These are phyloP conservation scores for Hirtodrosophila alboralis DNA, from an alignment of 2,888 invertebrate genomes.

Conservation along the genomic window DNA sequence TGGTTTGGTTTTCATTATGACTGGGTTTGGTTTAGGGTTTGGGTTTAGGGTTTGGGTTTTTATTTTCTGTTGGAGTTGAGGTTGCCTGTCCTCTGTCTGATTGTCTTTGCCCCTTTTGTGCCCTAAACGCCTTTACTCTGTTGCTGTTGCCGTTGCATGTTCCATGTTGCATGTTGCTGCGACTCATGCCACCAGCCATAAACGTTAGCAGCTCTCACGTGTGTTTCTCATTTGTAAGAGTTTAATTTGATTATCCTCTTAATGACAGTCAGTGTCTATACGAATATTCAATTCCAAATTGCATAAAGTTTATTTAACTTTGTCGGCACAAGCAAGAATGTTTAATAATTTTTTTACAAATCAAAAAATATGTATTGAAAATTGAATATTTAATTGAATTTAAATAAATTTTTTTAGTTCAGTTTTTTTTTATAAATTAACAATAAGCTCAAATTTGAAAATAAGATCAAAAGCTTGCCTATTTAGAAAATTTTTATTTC, in stretches of 20 bases:
- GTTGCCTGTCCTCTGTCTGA: constrained; percentile 6
- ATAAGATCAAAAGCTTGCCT: too few species aligned
- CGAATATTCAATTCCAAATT: constrained; percentile 6
- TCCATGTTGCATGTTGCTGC: constrained; percentile 42
- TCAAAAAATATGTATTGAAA: too few species aligned
- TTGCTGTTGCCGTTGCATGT: constrained; percentile 34
- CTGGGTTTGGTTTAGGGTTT: constrained; percentile 50
- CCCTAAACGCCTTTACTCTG: neutral
- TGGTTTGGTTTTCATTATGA: constrained; percentile 52
- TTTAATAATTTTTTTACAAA: too few species aligned
- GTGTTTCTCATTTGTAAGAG: constrained; percentile 60
- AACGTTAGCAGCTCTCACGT: constrained; percentile 44
- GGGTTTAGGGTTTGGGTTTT: constrained; percentile 5
- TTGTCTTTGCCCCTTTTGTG: constrained; percentile 8
- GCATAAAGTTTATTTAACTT: constrained; percentile 25
- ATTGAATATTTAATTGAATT: too few species aligned
- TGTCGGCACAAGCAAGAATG: neutral
- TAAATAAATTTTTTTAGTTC: too few species aligned
- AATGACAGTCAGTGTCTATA: constrained; percentile 29
- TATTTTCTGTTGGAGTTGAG: too few species aligned
- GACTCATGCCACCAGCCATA: constrained; percentile 38
- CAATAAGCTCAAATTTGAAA: too few species aligned
- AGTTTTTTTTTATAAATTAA: too few species aligned
- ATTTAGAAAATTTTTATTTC: too few species aligned
- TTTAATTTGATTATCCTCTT: constrained; percentile 56